These are phyloP conservation scores for Clavelina lepadiformis DNA, from an alignment of 23 tunicate genomes.

Conservation along the genomic window DNA sequence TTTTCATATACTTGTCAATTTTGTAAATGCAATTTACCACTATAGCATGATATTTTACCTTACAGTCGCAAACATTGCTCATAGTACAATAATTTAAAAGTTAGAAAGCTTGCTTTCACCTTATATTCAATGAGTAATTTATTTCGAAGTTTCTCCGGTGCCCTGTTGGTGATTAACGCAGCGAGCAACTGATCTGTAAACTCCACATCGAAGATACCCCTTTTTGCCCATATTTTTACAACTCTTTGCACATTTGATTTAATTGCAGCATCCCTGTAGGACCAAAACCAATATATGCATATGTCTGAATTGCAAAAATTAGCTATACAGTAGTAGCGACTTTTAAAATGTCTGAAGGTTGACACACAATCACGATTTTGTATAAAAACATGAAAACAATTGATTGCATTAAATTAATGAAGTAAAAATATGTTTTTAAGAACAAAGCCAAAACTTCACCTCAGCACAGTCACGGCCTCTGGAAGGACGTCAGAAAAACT, in stretches of 20 bases:
- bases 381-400: no score
- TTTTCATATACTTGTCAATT: no score
- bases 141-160: slow-evolving; percentile 76
- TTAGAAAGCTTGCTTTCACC: slow-evolving; percentile 34
- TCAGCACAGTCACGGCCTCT: slow-evolving; percentile 69
- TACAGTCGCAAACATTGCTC: no score
- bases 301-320: no score
- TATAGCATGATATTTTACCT: no score
- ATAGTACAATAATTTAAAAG: no score
- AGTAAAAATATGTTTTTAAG: background rate
- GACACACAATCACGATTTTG: no score
- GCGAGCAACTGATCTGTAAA: slow-evolving; percentile 76
- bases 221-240: slow-evolving; percentile 70
- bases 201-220: slow-evolving; percentile 53
- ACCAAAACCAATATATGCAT: no score
- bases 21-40: no score
- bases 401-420: no score
- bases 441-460: slow-evolving; percentile 24
- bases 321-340: no score
- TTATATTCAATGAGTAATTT: slow-evolving; percentile 78
- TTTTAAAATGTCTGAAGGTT: no score
- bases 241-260: slow-evolving; percentile 67
- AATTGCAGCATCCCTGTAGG: slow-evolving; percentile 60
- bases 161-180: slow-evolving; percentile 60
- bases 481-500: slow-evolving; percentile 62